Evolutionary conservation across 2,888 invertebrate genomes (phyloP).

Genomic region (Cryptus armator): DNA sequence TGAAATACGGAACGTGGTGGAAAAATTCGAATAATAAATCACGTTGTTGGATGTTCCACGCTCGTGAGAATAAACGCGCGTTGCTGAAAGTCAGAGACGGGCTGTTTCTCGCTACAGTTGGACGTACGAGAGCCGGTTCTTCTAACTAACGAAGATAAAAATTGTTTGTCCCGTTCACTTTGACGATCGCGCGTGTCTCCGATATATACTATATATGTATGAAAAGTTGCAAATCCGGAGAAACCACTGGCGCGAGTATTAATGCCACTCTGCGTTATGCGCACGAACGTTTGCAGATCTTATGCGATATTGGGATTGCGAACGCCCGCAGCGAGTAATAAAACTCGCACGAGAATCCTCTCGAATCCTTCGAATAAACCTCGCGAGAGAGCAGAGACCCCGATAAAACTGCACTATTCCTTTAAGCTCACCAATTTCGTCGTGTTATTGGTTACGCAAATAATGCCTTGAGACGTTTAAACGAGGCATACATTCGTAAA

Average conservation of each 20-base stretch:
- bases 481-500: conserved; percentile 42
- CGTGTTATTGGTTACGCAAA: conserved; percentile 81
- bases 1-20: conserved; percentile 52
- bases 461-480: conserved; percentile 75
- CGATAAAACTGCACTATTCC: conserved; percentile 16
- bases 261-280: conserved; percentile 28
- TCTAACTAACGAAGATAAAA: conserved; percentile 42
- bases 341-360: conserved; percentile 75
- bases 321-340: conserved; percentile 78
- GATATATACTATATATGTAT: conserved; percentile 8
- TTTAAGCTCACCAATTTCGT: conserved; percentile 79
- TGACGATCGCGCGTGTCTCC: conserved; percentile 41
- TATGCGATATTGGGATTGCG: conserved; percentile 68
- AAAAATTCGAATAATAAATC: conserved; percentile 62
- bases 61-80: conserved; percentile 23
- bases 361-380: conserved; percentile 21
- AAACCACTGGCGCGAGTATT: background rate
- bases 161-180: conserved; percentile 8
- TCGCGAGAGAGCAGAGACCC: conserved; percentile 1
- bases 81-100: conserved; percentile 6
- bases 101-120: background rate
- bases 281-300: conserved; percentile 50
- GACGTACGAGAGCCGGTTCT: conserved; percentile 1
- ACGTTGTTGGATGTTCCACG: conserved; percentile 40
- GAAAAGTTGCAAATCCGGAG: conserved; percentile 40